These are phyloP conservation scores for Hucho hucho DNA, from an alignment of 2,113 vertebrate species.

Conservation along the genomic window DNA sequence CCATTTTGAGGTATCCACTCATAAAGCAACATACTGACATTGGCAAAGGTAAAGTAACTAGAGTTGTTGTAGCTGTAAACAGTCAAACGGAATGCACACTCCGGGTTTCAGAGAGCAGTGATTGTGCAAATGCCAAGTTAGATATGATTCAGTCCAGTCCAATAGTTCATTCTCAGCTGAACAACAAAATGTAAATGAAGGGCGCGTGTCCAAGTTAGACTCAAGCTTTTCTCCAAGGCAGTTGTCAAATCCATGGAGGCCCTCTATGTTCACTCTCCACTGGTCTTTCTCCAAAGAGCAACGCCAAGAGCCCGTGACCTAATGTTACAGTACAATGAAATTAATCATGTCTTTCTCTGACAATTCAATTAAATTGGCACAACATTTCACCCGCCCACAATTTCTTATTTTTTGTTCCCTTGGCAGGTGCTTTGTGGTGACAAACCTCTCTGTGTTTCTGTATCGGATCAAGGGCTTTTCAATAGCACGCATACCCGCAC, in stretches of 20 bases:
- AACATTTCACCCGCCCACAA: background rate
- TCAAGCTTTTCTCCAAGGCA: background rate
- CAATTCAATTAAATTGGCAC: constrained; percentile 25
- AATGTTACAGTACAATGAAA: background rate
- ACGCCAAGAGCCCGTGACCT: background rate
- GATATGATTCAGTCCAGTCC: too few species aligned
- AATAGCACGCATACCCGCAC: background rate
- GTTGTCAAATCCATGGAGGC: background rate
- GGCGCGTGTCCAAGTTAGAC: background rate
- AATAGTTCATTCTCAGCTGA: too few species aligned
- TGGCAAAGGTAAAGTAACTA: too few species aligned
- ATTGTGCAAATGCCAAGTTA: too few species aligned
- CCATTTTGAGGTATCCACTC: too few species aligned
- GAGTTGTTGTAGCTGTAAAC: too few species aligned
- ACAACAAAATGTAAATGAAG: background rate
- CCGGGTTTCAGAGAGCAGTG: too few species aligned
- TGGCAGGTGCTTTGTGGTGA: too few species aligned
- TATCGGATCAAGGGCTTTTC: constrained; percentile 14
- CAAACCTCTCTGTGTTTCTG: constrained; percentile 4
- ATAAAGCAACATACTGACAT: too few species aligned
- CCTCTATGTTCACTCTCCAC: background rate
- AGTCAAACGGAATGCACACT: too few species aligned
- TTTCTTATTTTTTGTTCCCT: background rate
- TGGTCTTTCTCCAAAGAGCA: background rate
- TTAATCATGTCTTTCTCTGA: constrained; percentile 28